phyloP scores from a whole-genome alignment of 2,888 invertebrate species.

The Trachelus stipa region DNA sequence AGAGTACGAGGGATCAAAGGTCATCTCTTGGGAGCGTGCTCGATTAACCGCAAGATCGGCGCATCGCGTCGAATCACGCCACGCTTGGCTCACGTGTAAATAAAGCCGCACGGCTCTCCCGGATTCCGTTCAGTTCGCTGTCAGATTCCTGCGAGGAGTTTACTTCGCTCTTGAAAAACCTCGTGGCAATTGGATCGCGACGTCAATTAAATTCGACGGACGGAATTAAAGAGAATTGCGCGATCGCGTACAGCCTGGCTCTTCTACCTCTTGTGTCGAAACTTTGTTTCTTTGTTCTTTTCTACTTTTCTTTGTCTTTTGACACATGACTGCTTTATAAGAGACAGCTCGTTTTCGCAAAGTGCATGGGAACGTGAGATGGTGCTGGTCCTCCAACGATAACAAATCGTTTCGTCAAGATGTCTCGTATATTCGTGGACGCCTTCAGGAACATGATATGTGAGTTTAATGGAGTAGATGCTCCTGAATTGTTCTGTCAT shows the following conservation, averaged over 20 bases:
- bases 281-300: neutral
- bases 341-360: neutral
- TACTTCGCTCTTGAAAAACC: neutral
- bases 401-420: constrained; percentile 39
- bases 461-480: constrained; percentile 43
- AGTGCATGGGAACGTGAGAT: constrained; percentile 22
- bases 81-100: constrained; percentile 38
- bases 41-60: constrained; percentile 29
- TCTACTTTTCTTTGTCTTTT: neutral
- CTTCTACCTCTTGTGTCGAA: neutral
- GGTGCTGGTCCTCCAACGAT: constrained; percentile 37
- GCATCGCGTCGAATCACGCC: constrained; percentile 43
- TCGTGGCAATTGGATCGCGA: neutral
- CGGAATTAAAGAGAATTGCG: neutral
- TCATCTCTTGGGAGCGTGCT: constrained; percentile 29
- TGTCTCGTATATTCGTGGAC: constrained; percentile 60
- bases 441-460: constrained; percentile 60
- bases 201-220: neutral
- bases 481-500: neutral
- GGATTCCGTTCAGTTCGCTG: constrained; percentile 45
- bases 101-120: constrained; percentile 40
- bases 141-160: neutral
- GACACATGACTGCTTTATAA: neutral
- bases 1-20: constrained; percentile 35
- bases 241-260: neutral